Percentiles rank a stretch among this genome's conserved stretches.
Evolutionary conservation across 2,797 vertebrate genomes (phyloP).

Genomic region (Sylvilagus floridanus): DNA sequence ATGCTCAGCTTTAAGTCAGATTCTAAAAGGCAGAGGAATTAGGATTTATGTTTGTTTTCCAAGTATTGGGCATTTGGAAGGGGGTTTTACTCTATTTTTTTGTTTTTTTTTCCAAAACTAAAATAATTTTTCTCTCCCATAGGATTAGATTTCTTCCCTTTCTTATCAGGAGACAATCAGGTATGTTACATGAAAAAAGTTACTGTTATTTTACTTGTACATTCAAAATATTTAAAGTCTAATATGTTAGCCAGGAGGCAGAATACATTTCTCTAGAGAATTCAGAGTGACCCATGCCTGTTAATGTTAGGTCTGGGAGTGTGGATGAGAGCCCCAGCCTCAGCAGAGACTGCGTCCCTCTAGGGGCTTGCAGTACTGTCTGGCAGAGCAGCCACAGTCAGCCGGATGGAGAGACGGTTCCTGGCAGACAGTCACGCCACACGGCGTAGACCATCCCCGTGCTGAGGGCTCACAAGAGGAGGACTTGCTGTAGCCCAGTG

Average conservation of each 20-base stretch:
- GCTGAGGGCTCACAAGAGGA: neutral
- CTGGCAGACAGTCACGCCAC: neutral
- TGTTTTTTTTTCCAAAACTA: constrained; percentile 50
- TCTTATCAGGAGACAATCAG: constrained; percentile 99
- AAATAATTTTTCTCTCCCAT: constrained; percentile 78
- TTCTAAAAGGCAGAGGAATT: neutral
- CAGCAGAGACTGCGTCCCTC: neutral
- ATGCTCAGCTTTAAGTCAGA: neutral
- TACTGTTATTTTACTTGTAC: constrained; percentile 44
- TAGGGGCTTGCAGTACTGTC: neutral
- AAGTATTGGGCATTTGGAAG: neutral
- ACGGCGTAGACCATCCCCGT: no score
- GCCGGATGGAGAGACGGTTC: neutral
- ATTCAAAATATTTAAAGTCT: constrained; percentile 35
- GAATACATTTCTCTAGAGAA: constrained; percentile 30
- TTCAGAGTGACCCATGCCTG: neutral
- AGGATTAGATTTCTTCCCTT: constrained; percentile 99
- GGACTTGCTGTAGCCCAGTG: neutral
- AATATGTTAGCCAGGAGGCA: constrained; percentile 5
- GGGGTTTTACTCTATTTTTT: neutral
- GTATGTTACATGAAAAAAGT: constrained; percentile 86
- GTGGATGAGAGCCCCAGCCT: constrained; percentile 32
- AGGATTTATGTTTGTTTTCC: constrained; percentile 16
- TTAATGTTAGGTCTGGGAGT: constrained; percentile 41
- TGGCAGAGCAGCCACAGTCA: neutral